A percentile compares a stretch with the other conserved stretches of the same genome.
phyloP scores from a whole-genome alignment of 1,140 invertebrate genomes.

The Aphelenchoides besseyi region DNA sequence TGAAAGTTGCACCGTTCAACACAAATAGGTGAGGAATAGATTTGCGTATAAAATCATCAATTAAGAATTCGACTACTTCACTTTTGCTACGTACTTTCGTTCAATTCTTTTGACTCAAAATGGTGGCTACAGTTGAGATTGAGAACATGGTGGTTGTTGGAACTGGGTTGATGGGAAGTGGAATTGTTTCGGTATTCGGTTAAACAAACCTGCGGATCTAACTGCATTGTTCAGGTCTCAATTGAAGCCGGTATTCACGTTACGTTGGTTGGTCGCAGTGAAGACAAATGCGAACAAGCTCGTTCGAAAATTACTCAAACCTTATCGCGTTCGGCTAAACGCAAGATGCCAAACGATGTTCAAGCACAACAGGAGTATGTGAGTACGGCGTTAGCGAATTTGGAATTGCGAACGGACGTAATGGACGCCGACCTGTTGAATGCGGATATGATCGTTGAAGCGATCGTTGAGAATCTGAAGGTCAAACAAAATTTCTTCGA shows the following conservation, averaged over 20 bases:
- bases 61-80: neutral
- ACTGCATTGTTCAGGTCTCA: constrained; percentile 37
- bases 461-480: constrained; percentile 58
- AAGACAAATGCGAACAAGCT: constrained; percentile 48
- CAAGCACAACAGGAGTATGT: constrained; percentile 39
- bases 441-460: constrained; percentile 56
- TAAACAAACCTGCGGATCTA: constrained; percentile 8
- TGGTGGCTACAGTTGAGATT: constrained; percentile 28
- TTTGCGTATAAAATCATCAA: neutral
- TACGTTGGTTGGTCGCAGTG: constrained; percentile 45
- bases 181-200: constrained; percentile 53
- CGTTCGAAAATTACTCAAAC: constrained; percentile 40
- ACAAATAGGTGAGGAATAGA: neutral
- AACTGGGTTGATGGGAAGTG: constrained; percentile 56
- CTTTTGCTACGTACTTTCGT: constrained; percentile 4
- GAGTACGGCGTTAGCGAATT: constrained; percentile 21
- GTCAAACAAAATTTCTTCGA: constrained; percentile 49
- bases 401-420: constrained; percentile 38
- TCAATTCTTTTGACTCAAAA: constrained; percentile 14
- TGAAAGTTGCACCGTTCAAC: neutral
- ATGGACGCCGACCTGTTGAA: constrained; percentile 35
- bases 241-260: constrained; percentile 51
- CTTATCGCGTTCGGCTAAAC: constrained; percentile 43
- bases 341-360: constrained; percentile 35
- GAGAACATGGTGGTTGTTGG: constrained; percentile 54